These are phyloP conservation scores for Rhineura floridana DNA, from an alignment of 2,113 vertebrate genomes.

Conservation along the genomic window DNA sequence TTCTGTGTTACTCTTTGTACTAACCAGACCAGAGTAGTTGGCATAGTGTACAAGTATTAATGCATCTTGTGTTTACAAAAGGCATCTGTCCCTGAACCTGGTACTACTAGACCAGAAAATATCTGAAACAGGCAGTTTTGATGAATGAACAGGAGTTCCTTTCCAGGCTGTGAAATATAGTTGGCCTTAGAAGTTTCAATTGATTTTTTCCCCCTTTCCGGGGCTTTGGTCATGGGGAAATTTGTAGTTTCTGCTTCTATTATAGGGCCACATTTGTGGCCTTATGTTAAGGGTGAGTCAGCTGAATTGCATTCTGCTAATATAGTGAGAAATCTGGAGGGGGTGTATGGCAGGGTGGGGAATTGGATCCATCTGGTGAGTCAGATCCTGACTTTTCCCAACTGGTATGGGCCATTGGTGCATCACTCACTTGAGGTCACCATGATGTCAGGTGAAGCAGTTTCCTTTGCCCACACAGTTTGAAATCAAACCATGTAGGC, in stretches of 20 bases:
- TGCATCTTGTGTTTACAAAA: background rate
- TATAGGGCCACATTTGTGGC: no score
- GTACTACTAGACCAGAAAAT: background rate
- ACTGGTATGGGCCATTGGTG: no score
- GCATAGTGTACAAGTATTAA: background rate
- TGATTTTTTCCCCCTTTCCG: background rate
- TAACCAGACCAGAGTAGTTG: background rate
- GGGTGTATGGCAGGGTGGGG: no score
- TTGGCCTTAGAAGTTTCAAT: background rate
- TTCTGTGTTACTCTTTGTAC: conserved; percentile 13
- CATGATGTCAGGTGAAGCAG: no score
- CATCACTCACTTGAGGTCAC: no score
- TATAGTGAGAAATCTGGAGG: no score
- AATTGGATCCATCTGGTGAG: no score
- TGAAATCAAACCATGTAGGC: no score
- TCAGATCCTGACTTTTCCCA: no score
- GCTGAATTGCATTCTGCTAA: no score
- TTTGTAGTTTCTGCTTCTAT: background rate
- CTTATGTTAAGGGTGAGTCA: no score
- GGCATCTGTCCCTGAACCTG: background rate
- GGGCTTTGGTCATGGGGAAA: background rate
- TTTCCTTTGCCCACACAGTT: no score
- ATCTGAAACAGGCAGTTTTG: background rate
- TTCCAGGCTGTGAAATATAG: background rate
- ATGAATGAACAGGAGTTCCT: background rate